Evolutionary conservation across 2,797 vertebrate species (phyloP), one percentile per base, ranked within the genome.

Genomic region (Helostoma temminkii): DNA sequence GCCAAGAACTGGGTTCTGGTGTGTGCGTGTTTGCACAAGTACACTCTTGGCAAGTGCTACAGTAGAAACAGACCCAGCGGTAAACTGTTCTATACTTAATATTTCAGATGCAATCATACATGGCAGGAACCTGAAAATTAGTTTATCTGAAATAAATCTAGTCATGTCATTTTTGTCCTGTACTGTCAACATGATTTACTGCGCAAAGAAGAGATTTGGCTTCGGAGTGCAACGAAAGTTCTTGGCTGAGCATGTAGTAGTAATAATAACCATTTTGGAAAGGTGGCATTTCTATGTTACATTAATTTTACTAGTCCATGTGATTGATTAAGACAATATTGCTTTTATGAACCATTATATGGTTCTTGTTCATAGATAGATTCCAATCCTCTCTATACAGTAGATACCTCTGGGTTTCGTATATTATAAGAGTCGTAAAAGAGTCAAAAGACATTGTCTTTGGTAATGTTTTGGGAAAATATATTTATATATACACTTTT

Each of bases 121-220:
- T 66, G 82, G 81, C 81, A 83, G 56, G 43, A 83, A 74, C 39
- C 36, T 66, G 74, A 77, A 78, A 81, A 63, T 41, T 21, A 85
- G 70, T 62, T 73, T n/a, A 52, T 59, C 62, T 77, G 42, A 55
- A 60, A 84, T 78, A 78, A 78, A 83, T 81, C 50, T 66, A 32
- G 46, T 52, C 37, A 4, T 25, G 54, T 64, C 49, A 30, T 60
- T 64, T 77, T 60, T 32, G n/a, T 47, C 34, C 57, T 62, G 39
- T 24, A 60, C 22, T 67, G 76, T 81, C 76, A 82, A 65, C 76
- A 79, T 85, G 72, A 88, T 80, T 63, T 60, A 83, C 47, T 12
- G 41, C 50, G 6, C 24, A 56, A 41, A 62, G 54, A 25, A 18
- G 10, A 46, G 19, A 50, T 53, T 52, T 16, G 1, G 41, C n/a